Evolutionary conservation across 2,888 invertebrate species (phyloP).

Genomic region (Plemyria rubiginata): DNA sequence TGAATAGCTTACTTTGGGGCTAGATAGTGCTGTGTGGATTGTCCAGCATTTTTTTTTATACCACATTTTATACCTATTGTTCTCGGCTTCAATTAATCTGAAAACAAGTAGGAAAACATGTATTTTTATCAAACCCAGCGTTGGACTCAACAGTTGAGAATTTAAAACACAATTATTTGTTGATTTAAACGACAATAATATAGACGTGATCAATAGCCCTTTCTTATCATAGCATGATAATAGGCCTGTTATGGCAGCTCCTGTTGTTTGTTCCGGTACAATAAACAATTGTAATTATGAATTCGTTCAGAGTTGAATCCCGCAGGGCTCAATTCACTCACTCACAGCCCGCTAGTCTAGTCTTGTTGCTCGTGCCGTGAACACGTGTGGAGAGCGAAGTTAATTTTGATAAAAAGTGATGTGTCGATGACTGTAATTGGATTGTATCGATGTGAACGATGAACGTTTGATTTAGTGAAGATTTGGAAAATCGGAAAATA

Average conservation of each 20-base stretch:
- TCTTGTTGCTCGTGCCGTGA: conserved; percentile 9
- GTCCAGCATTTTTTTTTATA: too few relatives aligned
- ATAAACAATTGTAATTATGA: conserved; percentile 15
- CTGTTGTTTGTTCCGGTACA: conserved; percentile 10
- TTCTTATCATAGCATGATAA: conserved; percentile 3
- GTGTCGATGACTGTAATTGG: conserved; percentile 10
- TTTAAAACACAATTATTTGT: background rate
- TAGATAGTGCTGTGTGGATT: too few relatives aligned
- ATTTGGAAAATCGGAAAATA: conserved; percentile 10
- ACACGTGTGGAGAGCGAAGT: conserved; percentile 4
- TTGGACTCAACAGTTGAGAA: too few relatives aligned
- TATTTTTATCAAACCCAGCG: too few relatives aligned
- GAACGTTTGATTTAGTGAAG: conserved; percentile 4
- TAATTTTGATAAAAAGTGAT: conserved; percentile 10
- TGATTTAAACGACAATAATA: background rate
- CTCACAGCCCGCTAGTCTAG: conserved; percentile 13
- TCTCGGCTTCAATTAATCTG: too few relatives aligned
- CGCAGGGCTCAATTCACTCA: conserved; percentile 3
- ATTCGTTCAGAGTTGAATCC: conserved; percentile 11
- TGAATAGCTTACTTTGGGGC: too few relatives aligned
- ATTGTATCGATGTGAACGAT: conserved; percentile 13
- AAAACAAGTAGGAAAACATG: too few relatives aligned
- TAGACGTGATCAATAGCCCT: conserved; percentile 4
- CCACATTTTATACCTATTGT: too few relatives aligned
- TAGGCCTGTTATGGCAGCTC: background rate